Base-by-base conservation (phyloP, 2,888 invertebrate species). In the Nematopogon swammerdamellus region DNA sequence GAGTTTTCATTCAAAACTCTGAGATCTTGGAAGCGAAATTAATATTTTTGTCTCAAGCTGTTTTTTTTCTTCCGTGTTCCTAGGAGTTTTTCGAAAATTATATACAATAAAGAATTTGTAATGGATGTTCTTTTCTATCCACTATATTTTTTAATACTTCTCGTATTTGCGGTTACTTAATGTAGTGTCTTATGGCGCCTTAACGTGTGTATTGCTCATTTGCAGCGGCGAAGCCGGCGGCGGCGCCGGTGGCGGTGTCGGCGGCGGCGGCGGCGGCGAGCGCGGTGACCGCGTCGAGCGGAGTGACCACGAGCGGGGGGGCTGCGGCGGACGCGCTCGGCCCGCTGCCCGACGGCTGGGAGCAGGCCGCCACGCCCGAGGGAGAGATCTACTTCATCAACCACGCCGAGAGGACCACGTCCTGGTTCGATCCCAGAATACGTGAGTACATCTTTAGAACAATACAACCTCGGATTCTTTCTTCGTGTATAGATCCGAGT, bases 351-450 rank as follows among this genome's bases (percentile, higher is more conserved):
- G 91, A 92, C 56, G 92, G 92, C 60, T 92, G 92, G 92, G 92
- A 92, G 73, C 90, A 92, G 73, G 89, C 91, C 54, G 84, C 88
- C 60, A 92, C 92, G 57, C 85, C 87, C 52, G 91, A 92, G 69
- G 92, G 92, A 61, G 92, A 92, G 76, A 84, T 89, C 62, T 92
- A 92, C 81, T 93, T 92, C 79, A 85, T 95, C 79, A 95, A 95
- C 81, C 95, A 95, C 79, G 88, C 90, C 71, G 90, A 92, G 58
- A 88, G 94, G 76, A 95, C 94, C 64, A 97, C 97, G 57, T 95
- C 95, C 64, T 97, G 97, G 97, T 95, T 95, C 82, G 96, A 97
- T 82, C 97, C 97, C 63, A 86, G 96, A 86, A 91, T 97, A 85
- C 95, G 95, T 94, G 87, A 91, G 93, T 89, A n/a, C 14, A 44